A percentile compares a stretch with the other conserved stretches of the same genome.
These are phyloP conservation scores for Petrocephalus microphthalmus DNA, from an alignment of 2,113 vertebrate species.

Conservation along the genomic window DNA sequence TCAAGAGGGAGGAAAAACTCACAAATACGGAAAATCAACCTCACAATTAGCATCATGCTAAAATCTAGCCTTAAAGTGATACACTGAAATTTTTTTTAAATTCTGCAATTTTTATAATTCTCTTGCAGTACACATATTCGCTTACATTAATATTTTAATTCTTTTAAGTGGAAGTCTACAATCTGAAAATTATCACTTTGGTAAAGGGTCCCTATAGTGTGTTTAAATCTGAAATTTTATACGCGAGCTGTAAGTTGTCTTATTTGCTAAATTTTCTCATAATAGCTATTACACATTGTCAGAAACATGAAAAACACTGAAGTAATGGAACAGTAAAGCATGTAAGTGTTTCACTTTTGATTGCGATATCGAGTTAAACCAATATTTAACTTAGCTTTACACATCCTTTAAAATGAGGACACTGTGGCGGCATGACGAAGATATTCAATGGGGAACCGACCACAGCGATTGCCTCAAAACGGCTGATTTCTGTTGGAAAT, in stretches of 20 bases:
- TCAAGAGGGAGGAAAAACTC: background rate
- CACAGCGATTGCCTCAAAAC: background rate
- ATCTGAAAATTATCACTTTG: background rate
- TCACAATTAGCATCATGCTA: background rate
- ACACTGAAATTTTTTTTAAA: background rate
- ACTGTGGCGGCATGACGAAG: background rate
- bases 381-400: background rate
- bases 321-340: background rate
- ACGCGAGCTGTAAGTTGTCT: background rate
- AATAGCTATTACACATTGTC: background rate
- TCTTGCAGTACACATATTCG: background rate
- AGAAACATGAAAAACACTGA: background rate
- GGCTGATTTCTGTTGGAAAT: background rate
- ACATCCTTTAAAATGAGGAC: background rate
- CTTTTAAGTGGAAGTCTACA: background rate
- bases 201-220: no score
- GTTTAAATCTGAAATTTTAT: background rate
- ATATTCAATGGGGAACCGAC: background rate
- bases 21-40: constrained; percentile 33
- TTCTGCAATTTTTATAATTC: background rate
- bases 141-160: background rate
- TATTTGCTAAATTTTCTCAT: background rate
- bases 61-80: background rate
- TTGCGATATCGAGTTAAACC: background rate
- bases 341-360: background rate